Conservation (phyloP, 1,140 invertebrate genomes). For the Bradynema listronoti region DNA sequence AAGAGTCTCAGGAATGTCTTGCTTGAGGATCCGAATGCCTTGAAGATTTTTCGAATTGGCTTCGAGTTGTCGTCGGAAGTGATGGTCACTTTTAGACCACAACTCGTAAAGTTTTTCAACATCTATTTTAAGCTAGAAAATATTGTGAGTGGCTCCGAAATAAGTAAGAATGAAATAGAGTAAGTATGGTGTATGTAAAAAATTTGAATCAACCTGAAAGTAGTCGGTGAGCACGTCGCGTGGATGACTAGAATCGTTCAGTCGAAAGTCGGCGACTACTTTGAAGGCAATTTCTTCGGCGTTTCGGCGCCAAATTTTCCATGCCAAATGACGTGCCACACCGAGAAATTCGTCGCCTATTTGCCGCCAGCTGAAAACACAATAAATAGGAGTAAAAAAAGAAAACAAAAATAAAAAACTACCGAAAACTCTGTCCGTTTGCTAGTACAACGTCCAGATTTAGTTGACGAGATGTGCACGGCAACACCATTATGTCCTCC, state of each 20-base stretch:
- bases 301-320: conserved; percentile 24
- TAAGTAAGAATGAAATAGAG: conserved; percentile 10
- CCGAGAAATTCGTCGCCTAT: conserved; percentile 18
- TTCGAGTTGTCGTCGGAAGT: conserved; percentile 67
- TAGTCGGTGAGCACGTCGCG: conserved; percentile 21
- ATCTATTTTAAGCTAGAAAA: conserved; percentile 57
- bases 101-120: conserved; percentile 67
- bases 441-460: conserved; percentile 34
- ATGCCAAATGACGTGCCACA: conserved; percentile 31
- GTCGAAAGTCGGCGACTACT: conserved; percentile 28
- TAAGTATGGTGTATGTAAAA: background rate
- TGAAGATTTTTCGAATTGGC: conserved; percentile 61
- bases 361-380: conserved; percentile 11
- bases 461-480: conserved; percentile 21
- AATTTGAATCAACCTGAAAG: conserved; percentile 33
- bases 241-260: background rate
- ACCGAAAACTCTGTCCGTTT: conserved; percentile 42
- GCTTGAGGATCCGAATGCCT: conserved; percentile 80
- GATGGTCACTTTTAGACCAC: conserved; percentile 69
- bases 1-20: conserved; percentile 83
- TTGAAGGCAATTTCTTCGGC: conserved; percentile 20
- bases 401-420: background rate
- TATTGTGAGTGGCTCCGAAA: background rate
- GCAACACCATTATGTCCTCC: no score
- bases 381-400: background rate